phyloP scores from a whole-genome alignment of 1,140 invertebrate species.

The Apis mellifera region Amel_HAv3.1 CM009939.2:7312001-7312500 shows the following conservation, averaged over 20 bases:
- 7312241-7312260: neutral
- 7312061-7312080: no score
- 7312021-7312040: neutral
- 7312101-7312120: neutral
- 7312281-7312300: neutral
- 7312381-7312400: neutral
- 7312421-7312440: neutral
- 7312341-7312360: neutral
- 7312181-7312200: neutral
- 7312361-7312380: neutral
- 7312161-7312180: no score
- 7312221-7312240: neutral
- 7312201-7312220: neutral
- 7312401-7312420: neutral
- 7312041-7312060: neutral
- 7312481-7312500: no score
- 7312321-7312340: neutral
- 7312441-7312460: slow-evolving; percentile 5
- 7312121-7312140: neutral
- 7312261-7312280: slow-evolving; percentile 2
- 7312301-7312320: neutral
- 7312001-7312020: neutral
- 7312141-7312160: no score
- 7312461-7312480: neutral
- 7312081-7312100: no score